These are phyloP conservation scores for Chaetoderma sp. DNA, from an alignment of 2,888 invertebrate species.

Conservation along the genomic window DNA sequence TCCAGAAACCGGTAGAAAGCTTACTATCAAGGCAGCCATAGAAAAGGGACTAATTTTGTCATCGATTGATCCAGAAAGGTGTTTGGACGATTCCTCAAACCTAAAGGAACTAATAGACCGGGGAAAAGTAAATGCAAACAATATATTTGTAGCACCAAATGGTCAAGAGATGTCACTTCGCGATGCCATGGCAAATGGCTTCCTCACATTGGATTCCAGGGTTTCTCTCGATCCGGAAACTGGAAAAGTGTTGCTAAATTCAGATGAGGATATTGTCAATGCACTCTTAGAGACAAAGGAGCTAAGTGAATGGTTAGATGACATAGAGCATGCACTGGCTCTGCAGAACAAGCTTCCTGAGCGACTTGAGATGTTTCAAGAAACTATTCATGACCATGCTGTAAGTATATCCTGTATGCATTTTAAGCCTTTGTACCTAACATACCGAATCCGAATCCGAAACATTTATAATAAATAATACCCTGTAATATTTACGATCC, in stretches of 20 bases:
- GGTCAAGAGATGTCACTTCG: conserved; percentile 72
- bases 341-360: conserved; percentile 49
- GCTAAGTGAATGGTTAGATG: conserved; percentile 60
- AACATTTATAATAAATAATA: too few species aligned
- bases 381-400: too few species aligned
- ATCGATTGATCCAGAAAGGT: conserved; percentile 50
- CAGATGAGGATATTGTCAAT: conserved; percentile 58
- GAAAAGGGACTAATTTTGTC: conserved; percentile 77
- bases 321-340: conserved; percentile 54
- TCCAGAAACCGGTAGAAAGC: conserved; percentile 75
- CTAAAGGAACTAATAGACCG: conserved; percentile 58
- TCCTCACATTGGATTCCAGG: conserved; percentile 77
- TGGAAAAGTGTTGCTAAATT: conserved; percentile 53
- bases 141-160: conserved; percentile 57
- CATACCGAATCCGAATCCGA: too few species aligned
- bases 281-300: conserved; percentile 60
- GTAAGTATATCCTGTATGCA: too few species aligned
- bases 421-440: too few species aligned
- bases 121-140: conserved; percentile 55
- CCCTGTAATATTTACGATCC: too few species aligned
- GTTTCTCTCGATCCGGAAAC: conserved; percentile 72
- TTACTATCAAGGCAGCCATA: conserved; percentile 80
- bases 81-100: conserved; percentile 54
- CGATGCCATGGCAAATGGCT: conserved; percentile 79
- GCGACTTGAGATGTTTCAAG: conserved; percentile 33